These are phyloP conservation scores for Thamnophis sirtalis DNA, from an alignment of 2,113 vertebrate genomes.

Conservation along the genomic window DNA sequence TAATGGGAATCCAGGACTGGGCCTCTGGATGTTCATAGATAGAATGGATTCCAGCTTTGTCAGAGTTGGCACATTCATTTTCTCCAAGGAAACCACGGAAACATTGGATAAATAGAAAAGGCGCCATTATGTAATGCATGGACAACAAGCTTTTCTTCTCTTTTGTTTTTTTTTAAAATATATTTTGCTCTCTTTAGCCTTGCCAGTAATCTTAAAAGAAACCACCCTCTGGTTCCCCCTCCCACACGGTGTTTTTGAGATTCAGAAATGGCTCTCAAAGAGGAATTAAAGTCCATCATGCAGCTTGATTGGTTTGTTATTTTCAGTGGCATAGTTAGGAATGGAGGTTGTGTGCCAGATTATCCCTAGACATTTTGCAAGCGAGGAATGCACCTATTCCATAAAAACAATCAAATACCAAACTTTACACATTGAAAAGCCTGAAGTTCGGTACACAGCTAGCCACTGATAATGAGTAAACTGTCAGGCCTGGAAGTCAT, in stretches of 20 bases:
- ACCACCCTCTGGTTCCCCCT: background rate
- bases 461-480: no score
- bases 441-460: background rate
- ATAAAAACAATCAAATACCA: background rate
- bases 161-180: background rate
- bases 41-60: conserved; percentile 10
- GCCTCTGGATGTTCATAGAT: conserved; percentile 12
- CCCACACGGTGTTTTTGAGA: background rate
- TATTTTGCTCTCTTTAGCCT: background rate
- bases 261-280: background rate
- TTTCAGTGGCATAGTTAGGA: background rate
- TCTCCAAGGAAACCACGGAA: conserved; percentile 15
- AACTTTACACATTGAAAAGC: background rate
- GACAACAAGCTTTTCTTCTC: background rate
- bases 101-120: conserved; percentile 46
- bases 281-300: background rate
- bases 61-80: conserved; percentile 8
- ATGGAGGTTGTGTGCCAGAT: background rate
- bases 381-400: background rate
- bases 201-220: background rate
- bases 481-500: no score
- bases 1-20: background rate
- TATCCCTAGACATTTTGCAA: background rate
- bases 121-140: background rate
- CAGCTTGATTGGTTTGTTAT: background rate